These are phyloP conservation scores for Cactoblastis cactorum DNA, from an alignment of 2,888 invertebrate genomes.

Conservation along the genomic window DNA sequence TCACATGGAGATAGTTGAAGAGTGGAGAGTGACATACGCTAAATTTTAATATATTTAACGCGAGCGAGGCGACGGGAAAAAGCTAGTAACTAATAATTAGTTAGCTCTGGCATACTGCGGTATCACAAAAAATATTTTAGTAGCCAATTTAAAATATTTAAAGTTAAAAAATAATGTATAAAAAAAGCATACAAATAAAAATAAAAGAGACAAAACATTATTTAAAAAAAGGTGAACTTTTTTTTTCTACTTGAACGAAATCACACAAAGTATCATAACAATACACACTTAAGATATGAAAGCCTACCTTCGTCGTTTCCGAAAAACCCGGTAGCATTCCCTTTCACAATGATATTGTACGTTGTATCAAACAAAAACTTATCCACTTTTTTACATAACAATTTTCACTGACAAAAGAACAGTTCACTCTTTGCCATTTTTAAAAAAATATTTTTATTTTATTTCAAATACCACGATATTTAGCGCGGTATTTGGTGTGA, in stretches of 20 bases:
- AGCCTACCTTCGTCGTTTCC: constrained; percentile 66
- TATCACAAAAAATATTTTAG: no score
- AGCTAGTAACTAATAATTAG: no score
- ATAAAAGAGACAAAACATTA: not conserved
- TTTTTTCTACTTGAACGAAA: not conserved
- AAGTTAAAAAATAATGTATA: no score
- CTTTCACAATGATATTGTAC: constrained; percentile 76
- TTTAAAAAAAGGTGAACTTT: not conserved
- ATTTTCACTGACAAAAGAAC: constrained; percentile 41
- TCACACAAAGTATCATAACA: constrained; percentile 4
- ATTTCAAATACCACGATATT: constrained; percentile 2
- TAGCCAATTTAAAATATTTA: no score
- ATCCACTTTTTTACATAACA: constrained; percentile 76
- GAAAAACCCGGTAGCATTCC: constrained; percentile 62
- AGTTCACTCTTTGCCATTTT: constrained; percentile 38
- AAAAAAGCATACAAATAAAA: not conserved
- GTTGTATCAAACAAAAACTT: constrained; percentile 64
- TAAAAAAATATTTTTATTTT: constrained; percentile 20
- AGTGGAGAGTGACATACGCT: no score
- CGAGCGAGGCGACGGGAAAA: no score
- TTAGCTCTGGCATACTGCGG: no score
- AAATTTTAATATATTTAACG: no score
- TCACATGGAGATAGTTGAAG: no score
- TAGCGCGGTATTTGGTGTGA: constrained; percentile 18
- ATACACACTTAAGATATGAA: constrained; percentile 12